A percentile compares a stretch with the other conserved stretches of the same genome.
phyloP scores from a whole-genome alignment of 23 tunicate species.

The Aplidium turbinatum region DNA sequence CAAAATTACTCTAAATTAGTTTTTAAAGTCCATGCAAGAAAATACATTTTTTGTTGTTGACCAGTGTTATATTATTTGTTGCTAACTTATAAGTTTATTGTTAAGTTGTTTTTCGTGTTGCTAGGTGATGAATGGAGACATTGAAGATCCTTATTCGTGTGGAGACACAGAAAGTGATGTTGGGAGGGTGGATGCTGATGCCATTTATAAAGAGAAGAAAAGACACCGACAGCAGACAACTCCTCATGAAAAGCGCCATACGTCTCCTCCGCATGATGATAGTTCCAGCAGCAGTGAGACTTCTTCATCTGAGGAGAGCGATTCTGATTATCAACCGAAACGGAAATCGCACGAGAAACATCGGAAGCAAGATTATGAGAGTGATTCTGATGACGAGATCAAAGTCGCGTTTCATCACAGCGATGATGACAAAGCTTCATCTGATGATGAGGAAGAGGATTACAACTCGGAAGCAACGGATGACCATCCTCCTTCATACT shows the following conservation, averaged over 20 bases:
- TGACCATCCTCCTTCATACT: conserved; percentile 76
- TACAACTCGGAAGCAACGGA: conserved; percentile 34
- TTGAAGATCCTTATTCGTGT: conserved; percentile 60
- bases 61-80: no score
- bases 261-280: conserved; percentile 30
- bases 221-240: conserved; percentile 23
- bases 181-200: conserved; percentile 52
- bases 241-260: conserved; percentile 21
- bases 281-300: conserved; percentile 17
- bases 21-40: no score
- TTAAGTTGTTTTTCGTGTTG: not conserved
- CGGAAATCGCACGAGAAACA: not conserved
- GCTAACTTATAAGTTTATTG: not conserved
- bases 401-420: conserved; percentile 19
- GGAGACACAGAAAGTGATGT: conserved; percentile 54
- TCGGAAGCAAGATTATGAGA: not conserved
- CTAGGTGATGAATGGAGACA: conserved; percentile 72
- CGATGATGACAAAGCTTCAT: conserved; percentile 19
- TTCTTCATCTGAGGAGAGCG: conserved; percentile 24
- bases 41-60: no score
- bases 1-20: no score
- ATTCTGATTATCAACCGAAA: not conserved
- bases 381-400: conserved; percentile 5
- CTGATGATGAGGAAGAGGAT: conserved; percentile 26
- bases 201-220: conserved; percentile 34